Evolutionary conservation across 1,140 invertebrate species (phyloP).

Genomic region (Gerris buenoi): DNA sequence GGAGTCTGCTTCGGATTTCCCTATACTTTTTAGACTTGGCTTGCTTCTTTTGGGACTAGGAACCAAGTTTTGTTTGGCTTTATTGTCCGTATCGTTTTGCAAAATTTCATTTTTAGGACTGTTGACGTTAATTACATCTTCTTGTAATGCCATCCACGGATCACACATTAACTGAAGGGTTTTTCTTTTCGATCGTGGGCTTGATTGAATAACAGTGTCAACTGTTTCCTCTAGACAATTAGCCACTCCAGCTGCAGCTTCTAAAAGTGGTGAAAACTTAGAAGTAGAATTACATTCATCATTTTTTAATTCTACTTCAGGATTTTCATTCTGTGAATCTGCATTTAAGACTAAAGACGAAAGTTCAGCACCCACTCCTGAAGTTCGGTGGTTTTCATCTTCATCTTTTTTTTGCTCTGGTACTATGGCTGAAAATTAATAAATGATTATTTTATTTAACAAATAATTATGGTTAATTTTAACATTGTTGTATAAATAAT

Average conservation of each 20-base stretch:
- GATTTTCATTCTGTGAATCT: not conserved
- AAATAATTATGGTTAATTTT: too few relatives aligned
- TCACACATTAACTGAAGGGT: constrained; percentile 32
- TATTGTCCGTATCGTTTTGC: not conserved
- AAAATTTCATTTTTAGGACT: not conserved
- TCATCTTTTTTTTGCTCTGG: not conserved
- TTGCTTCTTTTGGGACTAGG: not conserved
- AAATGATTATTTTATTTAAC: too few relatives aligned
- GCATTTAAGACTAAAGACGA: not conserved
- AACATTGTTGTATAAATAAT: too few relatives aligned
- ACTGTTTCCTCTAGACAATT: constrained; percentile 50
- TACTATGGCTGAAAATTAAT: too few relatives aligned
- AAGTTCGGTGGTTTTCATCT: constrained; percentile 6
- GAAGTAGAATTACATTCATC: constrained; percentile 8
- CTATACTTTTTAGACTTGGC: not conserved
- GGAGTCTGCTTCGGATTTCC: not conserved
- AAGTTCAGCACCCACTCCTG: constrained; percentile 10
- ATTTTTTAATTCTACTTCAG: constrained; percentile 13
- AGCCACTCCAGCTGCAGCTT: constrained; percentile 46
- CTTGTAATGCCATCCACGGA: constrained; percentile 22
- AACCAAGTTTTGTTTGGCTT: not conserved
- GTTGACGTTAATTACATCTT: constrained; percentile 3
- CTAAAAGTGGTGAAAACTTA: constrained; percentile 33
- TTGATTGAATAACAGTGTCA: constrained; percentile 42
- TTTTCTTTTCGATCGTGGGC: constrained; percentile 36